Percentiles rank a stretch among this genome's conserved stretches.
Evolutionary conservation across 2,888 invertebrate species (phyloP).

Genomic region (Athalia rosae): DNA sequence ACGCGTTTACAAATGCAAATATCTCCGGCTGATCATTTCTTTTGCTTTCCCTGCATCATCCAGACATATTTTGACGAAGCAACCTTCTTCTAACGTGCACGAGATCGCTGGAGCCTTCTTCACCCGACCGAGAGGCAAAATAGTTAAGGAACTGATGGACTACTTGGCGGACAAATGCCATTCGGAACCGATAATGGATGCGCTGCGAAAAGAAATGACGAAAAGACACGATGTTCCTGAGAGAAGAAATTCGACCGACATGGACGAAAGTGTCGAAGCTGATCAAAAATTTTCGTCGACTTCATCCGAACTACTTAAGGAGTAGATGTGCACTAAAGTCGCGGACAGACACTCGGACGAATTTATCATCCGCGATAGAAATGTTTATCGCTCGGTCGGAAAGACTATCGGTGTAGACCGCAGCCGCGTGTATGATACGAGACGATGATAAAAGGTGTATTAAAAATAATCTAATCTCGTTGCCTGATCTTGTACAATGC

Average conservation of each 20-base stretch:
- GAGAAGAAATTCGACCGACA: background rate
- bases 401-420: background rate
- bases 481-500: conserved; percentile 10
- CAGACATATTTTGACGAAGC: conserved; percentile 55
- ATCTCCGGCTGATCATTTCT: background rate
- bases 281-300: background rate
- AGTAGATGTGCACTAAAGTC: background rate
- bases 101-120: conserved; percentile 60
- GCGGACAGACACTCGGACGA: background rate
- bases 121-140: conserved; percentile 53
- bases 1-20: too few relatives aligned
- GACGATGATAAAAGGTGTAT: background rate
- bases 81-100: conserved; percentile 53
- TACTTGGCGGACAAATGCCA: conserved; percentile 51
- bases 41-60: background rate
- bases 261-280: conserved; percentile 6
- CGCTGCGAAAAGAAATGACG: conserved; percentile 51
- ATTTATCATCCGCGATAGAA: background rate
- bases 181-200: conserved; percentile 48
- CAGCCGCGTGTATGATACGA: background rate
- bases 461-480: background rate
- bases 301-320: background rate
- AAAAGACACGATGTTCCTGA: too few relatives aligned
- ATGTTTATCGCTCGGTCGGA: background rate
- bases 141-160: conserved; percentile 56